These are phyloP conservation scores for Pholis gunnellus DNA, from an alignment of 2,113 vertebrate species.

Conservation along the genomic window DNA sequence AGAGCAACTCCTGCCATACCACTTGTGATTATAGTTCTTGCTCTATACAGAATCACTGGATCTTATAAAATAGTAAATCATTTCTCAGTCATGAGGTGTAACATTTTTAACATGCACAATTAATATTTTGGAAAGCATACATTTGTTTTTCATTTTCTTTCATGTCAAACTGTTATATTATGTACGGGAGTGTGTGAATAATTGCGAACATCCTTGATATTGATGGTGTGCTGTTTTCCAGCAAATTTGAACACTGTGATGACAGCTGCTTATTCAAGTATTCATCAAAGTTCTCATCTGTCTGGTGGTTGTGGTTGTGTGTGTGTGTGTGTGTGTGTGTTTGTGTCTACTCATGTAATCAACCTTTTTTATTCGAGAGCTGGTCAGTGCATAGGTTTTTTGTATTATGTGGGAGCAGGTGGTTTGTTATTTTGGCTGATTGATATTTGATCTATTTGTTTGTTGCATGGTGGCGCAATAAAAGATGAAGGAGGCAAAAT, in stretches of 20 bases:
- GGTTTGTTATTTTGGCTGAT: conserved; percentile 72
- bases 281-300: conserved; percentile 22
- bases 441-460: conserved; percentile 76
- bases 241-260: conserved; percentile 22
- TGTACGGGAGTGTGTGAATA: not conserved
- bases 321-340: conserved; percentile 5
- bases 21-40: not conserved
- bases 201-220: not conserved
- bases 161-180: not conserved
- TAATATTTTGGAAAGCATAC: not conserved
- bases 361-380: conserved; percentile 56
- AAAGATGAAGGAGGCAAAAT: conserved; percentile 50
- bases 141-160: conserved; percentile 24
- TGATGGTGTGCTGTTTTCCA: conserved; percentile 1
- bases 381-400: conserved; percentile 51
- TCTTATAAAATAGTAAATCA: not conserved
- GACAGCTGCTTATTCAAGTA: conserved; percentile 37
- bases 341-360: conserved; percentile 49
- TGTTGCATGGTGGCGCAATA: conserved; percentile 53
- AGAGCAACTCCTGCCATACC: not conserved
- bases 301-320: conserved; percentile 16
- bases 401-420: conserved; percentile 56
- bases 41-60: conserved; percentile 11
- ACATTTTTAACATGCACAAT: not conserved
- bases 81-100: conserved; percentile 13